These are phyloP conservation scores for Incurvaria masculella DNA, from an alignment of 2,888 invertebrate species.

Conservation along the genomic window DNA sequence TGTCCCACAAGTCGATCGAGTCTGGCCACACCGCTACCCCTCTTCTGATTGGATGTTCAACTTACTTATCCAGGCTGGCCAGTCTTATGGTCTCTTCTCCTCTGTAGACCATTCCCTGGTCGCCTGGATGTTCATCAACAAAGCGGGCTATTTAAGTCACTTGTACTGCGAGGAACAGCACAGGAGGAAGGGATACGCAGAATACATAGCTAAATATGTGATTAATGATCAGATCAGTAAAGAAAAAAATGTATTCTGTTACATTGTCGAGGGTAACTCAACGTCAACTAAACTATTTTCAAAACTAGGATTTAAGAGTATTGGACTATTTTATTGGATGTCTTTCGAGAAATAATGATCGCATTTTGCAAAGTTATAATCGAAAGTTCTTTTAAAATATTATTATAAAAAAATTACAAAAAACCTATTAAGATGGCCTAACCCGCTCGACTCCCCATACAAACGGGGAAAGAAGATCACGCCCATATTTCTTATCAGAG, in stretches of 20 bases:
- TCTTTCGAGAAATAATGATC: slow-evolving; percentile 7
- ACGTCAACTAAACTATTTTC: slow-evolving; percentile 25
- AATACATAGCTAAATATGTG: slow-evolving; percentile 25
- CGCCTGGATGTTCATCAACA: slow-evolving; percentile 29
- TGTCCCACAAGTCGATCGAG: slow-evolving; percentile 22
- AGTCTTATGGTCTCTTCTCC: slow-evolving; percentile 29
- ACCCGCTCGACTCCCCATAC: too few species aligned
- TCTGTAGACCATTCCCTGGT: slow-evolving; percentile 19
- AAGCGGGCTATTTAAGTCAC: slow-evolving; percentile 29
- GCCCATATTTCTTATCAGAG: too few species aligned
- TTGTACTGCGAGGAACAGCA: slow-evolving; percentile 28
- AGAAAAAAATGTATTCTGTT: slow-evolving; percentile 24
- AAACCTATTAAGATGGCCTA: too few species aligned
- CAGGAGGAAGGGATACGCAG: slow-evolving; percentile 31
- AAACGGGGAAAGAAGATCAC: too few species aligned
- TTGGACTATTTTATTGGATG: slow-evolving; percentile 18
- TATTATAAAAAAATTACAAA: too few species aligned
- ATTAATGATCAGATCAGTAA: slow-evolving; percentile 24
- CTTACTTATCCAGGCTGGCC: slow-evolving; percentile 25
- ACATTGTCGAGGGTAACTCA: slow-evolving; percentile 24
- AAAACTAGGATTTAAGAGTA: slow-evolving; percentile 24
- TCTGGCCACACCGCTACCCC: slow-evolving; percentile 29
- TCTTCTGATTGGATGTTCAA: slow-evolving; percentile 25
- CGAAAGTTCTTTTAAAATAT: too few species aligned
- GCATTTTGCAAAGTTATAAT: background rate